Percentiles rank a stretch among this genome's conserved stretches.
phyloP scores from a whole-genome alignment of 2,797 vertebrate species.

The Miichthys miiuy region DNA sequence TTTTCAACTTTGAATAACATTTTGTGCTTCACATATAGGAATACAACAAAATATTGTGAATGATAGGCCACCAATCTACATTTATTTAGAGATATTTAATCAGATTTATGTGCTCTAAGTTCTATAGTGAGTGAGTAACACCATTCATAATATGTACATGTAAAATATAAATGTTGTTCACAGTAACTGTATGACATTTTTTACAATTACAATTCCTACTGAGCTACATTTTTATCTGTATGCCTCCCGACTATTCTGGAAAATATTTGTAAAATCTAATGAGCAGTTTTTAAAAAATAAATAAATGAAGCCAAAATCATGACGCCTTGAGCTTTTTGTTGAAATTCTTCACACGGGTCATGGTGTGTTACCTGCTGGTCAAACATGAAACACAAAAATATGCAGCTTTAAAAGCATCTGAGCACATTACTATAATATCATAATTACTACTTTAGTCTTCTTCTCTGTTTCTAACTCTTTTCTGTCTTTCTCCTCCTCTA shows the following conservation, averaged over 20 bases:
- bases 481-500: neutral
- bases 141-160: neutral
- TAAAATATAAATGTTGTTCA: slow-evolving; percentile 28
- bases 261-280: slow-evolving; percentile 23
- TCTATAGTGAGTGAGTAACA: neutral
- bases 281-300: slow-evolving; percentile 6
- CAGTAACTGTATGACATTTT: slow-evolving; percentile 7
- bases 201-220: neutral
- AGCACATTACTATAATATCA: neutral
- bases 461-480: neutral
- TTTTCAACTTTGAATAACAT: slow-evolving; percentile 3
- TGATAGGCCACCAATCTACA: neutral
- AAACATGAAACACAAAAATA: neutral
- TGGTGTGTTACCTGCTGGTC: neutral
- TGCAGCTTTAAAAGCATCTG: neutral
- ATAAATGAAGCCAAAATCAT: slow-evolving; percentile 29
- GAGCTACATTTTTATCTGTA: neutral
- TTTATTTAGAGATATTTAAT: neutral
- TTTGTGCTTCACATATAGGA: neutral
- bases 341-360: neutral
- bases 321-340: slow-evolving; percentile 17
- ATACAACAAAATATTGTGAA: slow-evolving; percentile 6
- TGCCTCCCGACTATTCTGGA: neutral
- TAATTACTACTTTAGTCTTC: neutral
- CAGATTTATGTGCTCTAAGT: neutral